phyloP scores from a whole-genome alignment of 2,113 vertebrate genomes.

The Pipa parva region DNA sequence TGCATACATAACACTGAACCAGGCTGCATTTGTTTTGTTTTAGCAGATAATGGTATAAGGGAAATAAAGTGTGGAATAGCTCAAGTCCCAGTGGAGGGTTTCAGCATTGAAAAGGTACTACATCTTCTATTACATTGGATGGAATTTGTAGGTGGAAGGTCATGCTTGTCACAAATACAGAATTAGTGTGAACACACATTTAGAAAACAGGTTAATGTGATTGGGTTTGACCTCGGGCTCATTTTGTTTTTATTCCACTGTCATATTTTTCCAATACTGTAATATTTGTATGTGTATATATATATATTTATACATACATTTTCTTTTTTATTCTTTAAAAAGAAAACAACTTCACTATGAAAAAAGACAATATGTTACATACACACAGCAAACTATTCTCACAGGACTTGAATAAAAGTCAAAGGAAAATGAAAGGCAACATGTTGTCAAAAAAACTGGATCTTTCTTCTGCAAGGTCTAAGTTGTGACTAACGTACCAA shows the following conservation, averaged over 20 bases:
- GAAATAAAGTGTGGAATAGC: slow-evolving; percentile 28
- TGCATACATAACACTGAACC: not conserved
- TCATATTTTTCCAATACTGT: not conserved
- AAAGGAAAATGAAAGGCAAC: too few relatives aligned
- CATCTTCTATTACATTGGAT: not conserved
- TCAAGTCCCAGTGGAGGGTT: slow-evolving; percentile 8
- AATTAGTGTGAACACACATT: slow-evolving; percentile 22
- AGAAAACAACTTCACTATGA: too few relatives aligned
- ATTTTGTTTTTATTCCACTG: not conserved
- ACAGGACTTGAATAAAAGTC: too few relatives aligned
- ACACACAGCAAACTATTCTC: too few relatives aligned
- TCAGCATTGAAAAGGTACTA: slow-evolving; percentile 16
- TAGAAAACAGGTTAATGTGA: slow-evolving; percentile 7
- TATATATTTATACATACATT: too few relatives aligned
- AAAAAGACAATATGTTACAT: too few relatives aligned
- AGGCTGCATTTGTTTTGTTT: not conserved
- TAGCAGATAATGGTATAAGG: slow-evolving; percentile 2
- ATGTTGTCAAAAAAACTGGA: too few relatives aligned
- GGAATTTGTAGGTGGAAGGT: slow-evolving; percentile 14
- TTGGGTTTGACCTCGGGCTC: slow-evolving; percentile 4
- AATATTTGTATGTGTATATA: not conserved
- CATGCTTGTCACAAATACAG: slow-evolving; percentile 2
- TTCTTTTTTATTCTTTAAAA: too few relatives aligned
- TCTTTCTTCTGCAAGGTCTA: too few relatives aligned
- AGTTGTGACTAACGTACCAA: too few relatives aligned